These are phyloP conservation scores for Leptinotarsa haldemani DNA, from an alignment of 2,888 invertebrate species.

Conservation along the genomic window DNA sequence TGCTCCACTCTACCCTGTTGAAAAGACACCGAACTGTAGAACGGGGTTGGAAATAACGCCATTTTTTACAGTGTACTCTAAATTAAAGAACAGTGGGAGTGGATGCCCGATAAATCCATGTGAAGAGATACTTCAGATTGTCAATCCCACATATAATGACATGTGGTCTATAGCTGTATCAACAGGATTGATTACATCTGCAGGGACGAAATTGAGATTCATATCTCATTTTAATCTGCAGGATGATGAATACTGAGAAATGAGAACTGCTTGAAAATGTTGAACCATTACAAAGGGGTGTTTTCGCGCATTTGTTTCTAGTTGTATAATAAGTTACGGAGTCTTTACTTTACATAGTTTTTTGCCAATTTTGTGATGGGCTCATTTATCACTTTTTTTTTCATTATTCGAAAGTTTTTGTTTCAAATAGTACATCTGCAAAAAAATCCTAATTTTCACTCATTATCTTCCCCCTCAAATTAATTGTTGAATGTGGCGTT, in stretches of 20 bases:
- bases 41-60: constrained; percentile 32
- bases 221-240: constrained; percentile 40
- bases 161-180: constrained; percentile 54
- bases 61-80: constrained; percentile 58
- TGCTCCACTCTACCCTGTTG: constrained; percentile 12
- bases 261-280: background rate
- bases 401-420: no score
- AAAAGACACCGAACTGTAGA: background rate
- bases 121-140: constrained; percentile 60
- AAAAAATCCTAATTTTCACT: no score
- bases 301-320: background rate
- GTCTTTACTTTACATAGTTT: background rate
- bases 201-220: constrained; percentile 34
- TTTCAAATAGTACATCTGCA: no score
- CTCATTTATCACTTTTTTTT: no score
- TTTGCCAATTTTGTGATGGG: background rate
- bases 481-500: no score
- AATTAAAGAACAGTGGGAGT: constrained; percentile 56
- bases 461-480: no score
- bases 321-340: background rate
- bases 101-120: constrained; percentile 55
- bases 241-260: constrained; percentile 24
- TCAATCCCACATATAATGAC: constrained; percentile 57
- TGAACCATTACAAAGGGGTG: background rate
- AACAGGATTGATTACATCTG: constrained; percentile 43